Percentiles rank a stretch among this genome's conserved stretches.
Evolutionary conservation across 1,140 invertebrate species (phyloP).

Genomic region (Ooceraea biroi): DNA sequence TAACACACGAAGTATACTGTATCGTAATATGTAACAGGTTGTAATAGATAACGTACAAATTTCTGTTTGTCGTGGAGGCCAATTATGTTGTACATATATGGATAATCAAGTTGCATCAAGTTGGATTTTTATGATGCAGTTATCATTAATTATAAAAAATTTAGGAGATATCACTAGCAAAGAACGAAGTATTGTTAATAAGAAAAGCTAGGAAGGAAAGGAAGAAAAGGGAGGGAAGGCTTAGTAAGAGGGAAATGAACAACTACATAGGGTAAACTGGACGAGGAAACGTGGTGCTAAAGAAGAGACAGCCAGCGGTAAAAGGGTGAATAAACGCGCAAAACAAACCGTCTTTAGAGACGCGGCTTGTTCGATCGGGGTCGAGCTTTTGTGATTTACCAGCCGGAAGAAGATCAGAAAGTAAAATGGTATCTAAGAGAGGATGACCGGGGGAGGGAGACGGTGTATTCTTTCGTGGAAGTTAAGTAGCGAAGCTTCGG

Average conservation of each 20-base stretch:
- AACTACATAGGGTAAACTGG: neutral
- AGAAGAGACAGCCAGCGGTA: neutral
- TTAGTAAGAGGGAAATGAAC: neutral
- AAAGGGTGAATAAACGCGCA: constrained; percentile 60
- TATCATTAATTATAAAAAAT: neutral
- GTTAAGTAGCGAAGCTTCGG: constrained; percentile 63
- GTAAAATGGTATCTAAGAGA: constrained; percentile 16
- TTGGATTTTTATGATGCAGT: neutral
- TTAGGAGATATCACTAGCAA: neutral
- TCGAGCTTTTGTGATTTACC: constrained; percentile 65
- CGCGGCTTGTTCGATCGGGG: constrained; percentile 49
- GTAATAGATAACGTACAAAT: too few species aligned
- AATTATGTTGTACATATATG: too few species aligned
- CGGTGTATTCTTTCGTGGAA: constrained; percentile 50
- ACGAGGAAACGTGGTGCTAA: constrained; percentile 1
- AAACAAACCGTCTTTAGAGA: constrained; percentile 42
- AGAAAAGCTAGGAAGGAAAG: neutral
- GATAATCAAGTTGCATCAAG: neutral
- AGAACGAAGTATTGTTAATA: neutral
- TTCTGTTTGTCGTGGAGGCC: too few species aligned
- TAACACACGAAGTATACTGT: neutral
- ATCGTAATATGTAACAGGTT: too few species aligned
- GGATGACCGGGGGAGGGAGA: too few species aligned
- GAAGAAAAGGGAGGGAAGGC: neutral
- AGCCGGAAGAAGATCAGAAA: constrained; percentile 64